Base-by-base conservation (phyloP, 2,113 vertebrate species). In the Takifugu flavidus region DNA sequence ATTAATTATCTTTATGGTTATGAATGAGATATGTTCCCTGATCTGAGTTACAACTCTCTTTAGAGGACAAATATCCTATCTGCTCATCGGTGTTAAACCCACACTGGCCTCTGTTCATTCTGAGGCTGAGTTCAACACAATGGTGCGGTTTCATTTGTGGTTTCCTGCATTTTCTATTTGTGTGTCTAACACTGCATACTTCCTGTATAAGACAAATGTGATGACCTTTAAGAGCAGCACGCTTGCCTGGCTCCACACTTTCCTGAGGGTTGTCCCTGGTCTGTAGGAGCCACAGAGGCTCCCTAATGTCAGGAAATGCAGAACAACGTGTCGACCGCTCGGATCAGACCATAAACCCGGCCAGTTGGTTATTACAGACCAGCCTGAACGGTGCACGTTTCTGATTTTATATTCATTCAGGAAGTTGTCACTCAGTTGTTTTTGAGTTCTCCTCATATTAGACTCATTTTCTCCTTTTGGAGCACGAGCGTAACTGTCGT, bases 191-290 rank as follows among this genome's bases (percentile, higher is more conserved):
- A 31, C 65, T 51, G 56, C 11, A 1, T 51, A 66, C 44, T 51
- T 15, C 20, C 26, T 51, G 47, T 67, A 49, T 62, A 54, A 14
- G 51, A 67, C 53, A 77, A 70, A 49, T 67, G 63, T n/a, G 6
- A 28, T 80, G 79, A 87, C 77, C 82, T 83, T 85, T 80, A 59
- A 65, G 25, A 83, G 56, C 69, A 70, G 65, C 75, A 65, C 43
- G 61, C 76, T 66, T 74, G 62, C 74, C 67, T 72, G 66, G 26
- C 72, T 45, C 14, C 56, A 55, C 69, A 63, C 59, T 70, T 44
- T 74, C 51, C 50, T 3, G 28, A 62, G 63, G 63, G n/a, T 74
- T 79, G 81, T 61, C 78, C 56, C n/a, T 49, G 65, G 63, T 53
- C 49, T 60, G 59, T 60, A 31, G 45, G 54, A 66, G 12, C 59